phyloP scores from a whole-genome alignment of 2,888 invertebrate genomes.

The Hartigia nigra region DNA sequence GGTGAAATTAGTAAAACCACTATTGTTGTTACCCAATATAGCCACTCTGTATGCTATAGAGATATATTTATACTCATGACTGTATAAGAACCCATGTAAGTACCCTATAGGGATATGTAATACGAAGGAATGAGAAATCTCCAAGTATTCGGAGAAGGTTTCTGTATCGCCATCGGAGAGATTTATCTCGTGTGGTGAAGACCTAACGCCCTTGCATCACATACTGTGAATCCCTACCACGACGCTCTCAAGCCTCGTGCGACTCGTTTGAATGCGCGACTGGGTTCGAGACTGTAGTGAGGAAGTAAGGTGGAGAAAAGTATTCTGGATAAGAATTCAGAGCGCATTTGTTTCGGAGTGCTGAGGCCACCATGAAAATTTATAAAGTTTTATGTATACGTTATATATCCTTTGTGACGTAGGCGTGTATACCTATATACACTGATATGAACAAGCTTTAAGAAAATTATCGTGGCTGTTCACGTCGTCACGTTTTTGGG shows the following conservation, averaged over 20 bases:
- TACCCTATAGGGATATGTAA: not conserved
- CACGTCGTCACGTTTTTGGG: constrained; percentile 12
- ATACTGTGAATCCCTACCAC: not conserved
- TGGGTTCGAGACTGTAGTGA: not conserved
- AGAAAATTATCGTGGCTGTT: constrained; percentile 9
- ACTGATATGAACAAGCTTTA: not conserved
- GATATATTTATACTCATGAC: not conserved
- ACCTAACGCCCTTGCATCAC: not conserved
- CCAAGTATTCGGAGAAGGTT: not conserved
- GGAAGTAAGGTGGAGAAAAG: constrained; percentile 10
- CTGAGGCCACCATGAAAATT: constrained; percentile 9
- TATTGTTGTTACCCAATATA: not conserved
- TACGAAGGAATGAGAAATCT: not conserved
- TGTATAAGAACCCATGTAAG: not conserved
- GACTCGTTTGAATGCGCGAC: not conserved
- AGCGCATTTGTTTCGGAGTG: constrained; percentile 34
- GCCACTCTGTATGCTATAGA: not conserved
- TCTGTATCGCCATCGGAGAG: not conserved
- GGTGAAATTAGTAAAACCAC: not conserved
- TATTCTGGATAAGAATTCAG: constrained; percentile 39
- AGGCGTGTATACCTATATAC: not conserved
- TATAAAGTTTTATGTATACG: constrained; percentile 38
- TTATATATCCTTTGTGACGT: constrained; percentile 22
- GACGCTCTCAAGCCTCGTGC: not conserved
- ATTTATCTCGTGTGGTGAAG: not conserved